A percentile compares a stretch with the other conserved stretches of the same genome.
Evolutionary conservation across 1,140 invertebrate genomes (phyloP).

Genomic region (Cotesia vestalis): DNA sequence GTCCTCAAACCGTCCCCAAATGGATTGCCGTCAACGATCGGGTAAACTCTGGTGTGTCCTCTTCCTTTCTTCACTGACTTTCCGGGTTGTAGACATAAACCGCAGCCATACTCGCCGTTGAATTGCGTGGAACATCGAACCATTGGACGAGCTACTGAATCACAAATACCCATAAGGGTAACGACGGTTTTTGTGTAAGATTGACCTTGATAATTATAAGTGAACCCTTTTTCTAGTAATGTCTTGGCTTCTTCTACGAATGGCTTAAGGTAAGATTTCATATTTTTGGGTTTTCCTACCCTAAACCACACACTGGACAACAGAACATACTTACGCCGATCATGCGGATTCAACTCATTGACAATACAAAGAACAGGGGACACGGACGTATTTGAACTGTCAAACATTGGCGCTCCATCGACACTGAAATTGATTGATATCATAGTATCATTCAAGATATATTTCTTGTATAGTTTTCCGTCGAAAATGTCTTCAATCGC

Average conservation of each 20-base stretch:
- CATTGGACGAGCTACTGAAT: slow-evolving; percentile 19
- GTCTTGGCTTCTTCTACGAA: slow-evolving; percentile 15
- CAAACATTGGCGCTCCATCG: slow-evolving; percentile 29
- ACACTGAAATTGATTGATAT: too few relatives aligned
- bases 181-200: neutral
- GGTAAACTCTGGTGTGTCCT: neutral
- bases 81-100: slow-evolving; percentile 18
- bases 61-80: neutral
- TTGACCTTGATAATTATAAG: slow-evolving; percentile 1
- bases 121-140: neutral
- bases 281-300: neutral
- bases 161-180: slow-evolving; percentile 20
- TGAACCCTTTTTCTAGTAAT: slow-evolving; percentile 9
- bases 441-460: too few relatives aligned
- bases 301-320: slow-evolving; percentile 16
- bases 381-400: slow-evolving; percentile 34
- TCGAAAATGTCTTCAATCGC: neutral
- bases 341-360: slow-evolving; percentile 33
- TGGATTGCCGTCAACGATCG: neutral
- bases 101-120: neutral
- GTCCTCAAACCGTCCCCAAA: slow-evolving; percentile 9
- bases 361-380: slow-evolving; percentile 33
- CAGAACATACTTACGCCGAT: slow-evolving; percentile 21
- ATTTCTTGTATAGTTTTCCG: slow-evolving; percentile 26
- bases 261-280: slow-evolving; percentile 27